Evolutionary conservation across 2,113 vertebrate species (phyloP), one percentile per base, ranked within the genome.

Genomic region (Marcusenius ussheri): DNA sequence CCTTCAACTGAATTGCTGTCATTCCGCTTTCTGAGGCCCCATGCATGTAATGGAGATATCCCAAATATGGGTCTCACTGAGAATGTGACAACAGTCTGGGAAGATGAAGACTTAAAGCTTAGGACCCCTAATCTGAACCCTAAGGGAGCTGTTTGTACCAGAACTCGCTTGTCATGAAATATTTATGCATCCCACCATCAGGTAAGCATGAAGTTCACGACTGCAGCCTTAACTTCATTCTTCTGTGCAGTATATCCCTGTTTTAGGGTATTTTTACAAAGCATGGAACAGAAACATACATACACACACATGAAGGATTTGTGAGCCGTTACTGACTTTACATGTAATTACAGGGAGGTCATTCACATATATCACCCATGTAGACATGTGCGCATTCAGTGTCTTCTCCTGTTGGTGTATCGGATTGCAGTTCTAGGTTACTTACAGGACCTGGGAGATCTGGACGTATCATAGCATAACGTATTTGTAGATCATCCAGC

Each of bases 61-160:
- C 46, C 11, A 50, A 42, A 89, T 70, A 89, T 90, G 66, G 19
- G 88, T 90, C 80, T 90, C 62, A 90, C 47, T 49, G 46, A 74
- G 56, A 70, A 88, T 89, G 91, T 88, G 88, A 85, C 42, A 85
- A n/a, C 24, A 90, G 45, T 88, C 89, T 89, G 84, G 74, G 58
- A 84, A 35, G 9, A 66, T 85, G 46, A 83, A 83, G 53, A 3
- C 51, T 3, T 31, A 13, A n/a, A 13, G 9, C 10, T 85, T n/a
- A 11, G 21, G 42, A 49, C 83, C 45, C 42, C 42, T 24, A 5
- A 13, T 85, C 83, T 49, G n/a, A 49, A 49, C 13, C n/a, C 24
- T 45, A 85, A 45, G 1, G 10, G 31, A 21, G 31, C 19, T 13
- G 80, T n/a, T 45, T 53, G 47, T 89, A 11, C 45, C 15, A 2